phyloP scores from a whole-genome alignment of 1,140 invertebrate species.

The Triops longicaudatus region DNA sequence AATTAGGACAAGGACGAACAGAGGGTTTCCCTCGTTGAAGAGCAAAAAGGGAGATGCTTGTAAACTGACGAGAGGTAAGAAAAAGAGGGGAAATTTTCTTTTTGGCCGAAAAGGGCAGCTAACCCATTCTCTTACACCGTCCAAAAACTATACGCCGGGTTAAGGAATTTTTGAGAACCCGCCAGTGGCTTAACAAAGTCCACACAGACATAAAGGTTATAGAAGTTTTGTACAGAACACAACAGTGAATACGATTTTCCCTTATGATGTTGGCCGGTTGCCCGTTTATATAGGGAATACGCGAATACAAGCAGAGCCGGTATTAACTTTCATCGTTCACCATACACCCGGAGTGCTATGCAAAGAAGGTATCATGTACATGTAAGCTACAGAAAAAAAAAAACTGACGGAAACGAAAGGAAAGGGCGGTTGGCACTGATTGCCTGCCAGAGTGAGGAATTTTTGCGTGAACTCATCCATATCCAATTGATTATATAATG shows the following conservation, averaged over 20 bases:
- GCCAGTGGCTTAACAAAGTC: neutral
- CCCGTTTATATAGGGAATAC: neutral
- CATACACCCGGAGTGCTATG: constrained; percentile 2
- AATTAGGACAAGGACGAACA: constrained; percentile 12
- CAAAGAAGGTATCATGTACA: neutral
- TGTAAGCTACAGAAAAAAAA: neutral
- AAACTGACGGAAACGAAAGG: neutral
- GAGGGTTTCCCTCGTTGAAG: neutral
- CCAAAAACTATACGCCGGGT: neutral
- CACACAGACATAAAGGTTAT: neutral
- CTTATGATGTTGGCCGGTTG: neutral
- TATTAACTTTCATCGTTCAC: neutral
- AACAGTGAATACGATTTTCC: neutral
- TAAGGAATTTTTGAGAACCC: neutral
- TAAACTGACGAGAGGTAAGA: neutral
- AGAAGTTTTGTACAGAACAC: neutral
- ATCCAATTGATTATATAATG: constrained; percentile 9
- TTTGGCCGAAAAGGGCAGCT: neutral
- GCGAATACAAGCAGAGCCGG: neutral
- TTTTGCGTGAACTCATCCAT: constrained; percentile 11
- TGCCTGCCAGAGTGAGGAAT: constrained; percentile 5
- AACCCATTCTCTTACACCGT: neutral
- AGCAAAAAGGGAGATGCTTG: neutral
- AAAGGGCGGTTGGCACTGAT: neutral
- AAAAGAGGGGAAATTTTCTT: neutral